phyloP scores from a whole-genome alignment of 2,797 vertebrate species.

The Urocyon cinereoargenteus region DNA sequence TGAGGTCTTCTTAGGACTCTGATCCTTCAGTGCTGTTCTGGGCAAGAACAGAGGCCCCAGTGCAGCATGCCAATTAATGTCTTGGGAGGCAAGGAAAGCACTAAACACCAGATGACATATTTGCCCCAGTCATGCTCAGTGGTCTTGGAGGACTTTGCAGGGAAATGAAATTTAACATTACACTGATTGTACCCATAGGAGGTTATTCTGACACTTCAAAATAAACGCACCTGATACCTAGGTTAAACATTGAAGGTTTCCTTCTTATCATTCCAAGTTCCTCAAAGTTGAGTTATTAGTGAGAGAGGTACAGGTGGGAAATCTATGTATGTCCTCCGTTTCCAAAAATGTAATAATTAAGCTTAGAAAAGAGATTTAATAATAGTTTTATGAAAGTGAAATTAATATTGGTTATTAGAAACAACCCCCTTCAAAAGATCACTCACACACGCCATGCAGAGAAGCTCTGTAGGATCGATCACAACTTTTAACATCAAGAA shows the following conservation, averaged over 20 bases:
- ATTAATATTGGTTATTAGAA: background rate
- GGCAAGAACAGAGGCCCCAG: background rate
- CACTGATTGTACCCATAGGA: background rate
- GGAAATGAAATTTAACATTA: background rate
- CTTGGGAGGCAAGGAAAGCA: background rate
- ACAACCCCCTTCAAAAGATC: background rate
- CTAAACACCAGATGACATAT: rapidly evolving
- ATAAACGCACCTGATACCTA: background rate
- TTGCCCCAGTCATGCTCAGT: no score
- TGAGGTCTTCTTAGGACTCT: background rate
- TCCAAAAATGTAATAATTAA: background rate
- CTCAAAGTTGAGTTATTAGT: background rate
- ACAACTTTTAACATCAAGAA: rapidly evolving
- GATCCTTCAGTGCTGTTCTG: background rate
- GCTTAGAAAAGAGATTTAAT: background rate
- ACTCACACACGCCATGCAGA: background rate
- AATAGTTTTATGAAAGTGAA: background rate
- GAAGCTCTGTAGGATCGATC: background rate
- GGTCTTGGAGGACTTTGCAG: background rate
- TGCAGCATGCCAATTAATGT: no score
- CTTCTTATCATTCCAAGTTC: background rate
- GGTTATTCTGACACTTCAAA: background rate
- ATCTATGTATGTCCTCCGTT: background rate
- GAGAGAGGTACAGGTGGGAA: background rate
- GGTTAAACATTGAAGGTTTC: background rate